Evolutionary conservation across 2,113 vertebrate genomes (phyloP).

Genomic region (Ophthalmolycus amberensis): DNA sequence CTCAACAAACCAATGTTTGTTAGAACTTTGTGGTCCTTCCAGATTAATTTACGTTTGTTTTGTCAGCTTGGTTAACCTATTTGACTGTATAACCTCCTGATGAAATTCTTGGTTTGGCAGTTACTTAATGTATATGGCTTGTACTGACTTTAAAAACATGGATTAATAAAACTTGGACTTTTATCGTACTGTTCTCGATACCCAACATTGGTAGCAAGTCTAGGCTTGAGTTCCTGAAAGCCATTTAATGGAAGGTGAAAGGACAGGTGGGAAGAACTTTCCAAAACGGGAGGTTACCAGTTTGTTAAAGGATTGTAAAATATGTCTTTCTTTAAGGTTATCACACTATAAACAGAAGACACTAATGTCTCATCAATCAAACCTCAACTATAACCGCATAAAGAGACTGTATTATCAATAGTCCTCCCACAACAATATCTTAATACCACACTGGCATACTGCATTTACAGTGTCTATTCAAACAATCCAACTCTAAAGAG

Average conservation of each 20-base stretch:
- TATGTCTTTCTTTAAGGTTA: neutral
- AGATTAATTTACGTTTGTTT: neutral
- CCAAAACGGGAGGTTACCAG: slow-evolving; percentile 9
- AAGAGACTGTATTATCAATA: neutral
- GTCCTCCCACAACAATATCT: neutral
- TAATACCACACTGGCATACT: neutral
- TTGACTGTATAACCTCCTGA: neutral
- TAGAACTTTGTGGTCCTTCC: neutral
- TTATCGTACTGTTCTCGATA: neutral
- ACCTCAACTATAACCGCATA: neutral
- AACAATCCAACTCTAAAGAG: neutral
- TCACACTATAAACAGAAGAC: slow-evolving; percentile 19
- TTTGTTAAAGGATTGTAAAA: slow-evolving; percentile 15
- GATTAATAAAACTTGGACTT: neutral
- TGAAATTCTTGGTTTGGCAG: neutral
- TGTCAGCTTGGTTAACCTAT: neutral
- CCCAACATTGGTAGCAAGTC: slow-evolving; percentile 14
- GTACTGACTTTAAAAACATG: neutral
- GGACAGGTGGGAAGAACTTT: slow-evolving; percentile 6
- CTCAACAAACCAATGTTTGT: neutral
- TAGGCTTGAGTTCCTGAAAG: neutral
- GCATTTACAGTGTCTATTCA: neutral
- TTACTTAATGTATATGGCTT: neutral
- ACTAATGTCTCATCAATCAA: neutral
- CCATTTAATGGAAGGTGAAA: slow-evolving; percentile 3